Evolutionary conservation across 1,140 invertebrate species (phyloP).

Genomic region (Physella acuta): DNA sequence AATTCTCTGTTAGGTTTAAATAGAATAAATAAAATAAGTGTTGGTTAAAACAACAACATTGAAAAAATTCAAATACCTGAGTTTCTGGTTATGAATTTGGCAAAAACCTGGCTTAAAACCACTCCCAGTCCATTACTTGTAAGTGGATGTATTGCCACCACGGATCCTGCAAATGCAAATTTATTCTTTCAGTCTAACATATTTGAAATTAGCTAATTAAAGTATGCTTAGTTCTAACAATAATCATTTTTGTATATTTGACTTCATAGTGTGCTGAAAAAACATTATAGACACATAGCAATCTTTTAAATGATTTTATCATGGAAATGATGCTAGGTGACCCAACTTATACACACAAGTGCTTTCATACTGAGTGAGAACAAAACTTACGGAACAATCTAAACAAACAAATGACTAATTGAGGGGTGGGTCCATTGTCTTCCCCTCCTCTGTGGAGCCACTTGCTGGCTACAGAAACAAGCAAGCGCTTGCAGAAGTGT

Average conservation of each 20-base stretch:
- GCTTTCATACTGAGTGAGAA: background rate
- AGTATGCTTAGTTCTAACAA: background rate
- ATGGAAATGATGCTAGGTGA: background rate
- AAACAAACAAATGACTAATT: background rate
- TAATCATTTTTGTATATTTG: background rate
- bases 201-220: background rate
- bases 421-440: background rate
- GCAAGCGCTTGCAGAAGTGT: background rate
- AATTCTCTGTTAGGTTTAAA: background rate
- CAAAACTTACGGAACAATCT: constrained; percentile 15
- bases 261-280: background rate
- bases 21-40: background rate
- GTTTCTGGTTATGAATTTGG: background rate
- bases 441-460: background rate
- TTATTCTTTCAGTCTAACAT: background rate
- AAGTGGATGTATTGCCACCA: background rate
- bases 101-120: background rate
- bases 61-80: background rate
- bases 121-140: background rate
- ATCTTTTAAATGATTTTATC: background rate
- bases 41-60: too few species aligned
- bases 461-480: constrained; percentile 4
- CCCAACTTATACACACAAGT: background rate
- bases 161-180: background rate
- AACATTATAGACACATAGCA: background rate